Evolutionary conservation across 2,797 vertebrate genomes (phyloP).

Genomic region (Oreochromis mossambicus): DNA sequence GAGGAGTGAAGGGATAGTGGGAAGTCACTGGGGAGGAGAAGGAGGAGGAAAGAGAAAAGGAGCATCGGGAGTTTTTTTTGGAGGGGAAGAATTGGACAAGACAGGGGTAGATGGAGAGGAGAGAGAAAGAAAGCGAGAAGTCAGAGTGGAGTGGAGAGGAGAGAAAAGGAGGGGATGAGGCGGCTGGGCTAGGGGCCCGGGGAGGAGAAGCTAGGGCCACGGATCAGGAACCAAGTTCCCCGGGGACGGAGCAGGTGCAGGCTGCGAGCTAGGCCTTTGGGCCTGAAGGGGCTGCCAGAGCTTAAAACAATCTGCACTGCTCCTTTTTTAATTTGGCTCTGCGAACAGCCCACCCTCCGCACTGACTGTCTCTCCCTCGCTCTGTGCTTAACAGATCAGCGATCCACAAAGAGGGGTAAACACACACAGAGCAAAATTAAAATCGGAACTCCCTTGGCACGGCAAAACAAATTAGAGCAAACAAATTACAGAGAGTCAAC

Average conservation of each 20-base stretch:
- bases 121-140: neutral
- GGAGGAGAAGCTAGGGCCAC: slow-evolving; percentile 84
- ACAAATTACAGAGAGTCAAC: slow-evolving; percentile 99
- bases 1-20: slow-evolving; percentile 25
- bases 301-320: slow-evolving; percentile 95
- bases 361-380: slow-evolving; percentile 53
- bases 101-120: neutral
- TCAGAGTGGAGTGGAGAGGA: neutral
- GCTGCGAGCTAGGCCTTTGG: slow-evolving; percentile 95
- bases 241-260: slow-evolving; percentile 97
- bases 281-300: slow-evolving; percentile 93
- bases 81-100: slow-evolving; percentile 25
- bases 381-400: slow-evolving; percentile 80
- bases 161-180: slow-evolving; percentile 19
- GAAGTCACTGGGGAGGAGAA: slow-evolving; percentile 39
- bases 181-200: slow-evolving; percentile 71
- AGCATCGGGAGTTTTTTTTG: slow-evolving; percentile 4
- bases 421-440: slow-evolving; percentile 99
- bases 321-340: slow-evolving; percentile 92
- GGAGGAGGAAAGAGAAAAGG: slow-evolving; percentile 42
- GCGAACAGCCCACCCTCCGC: slow-evolving; percentile 69
- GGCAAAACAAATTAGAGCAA: slow-evolving; percentile 99
- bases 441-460: slow-evolving; percentile 97
- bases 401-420: slow-evolving; percentile 99
- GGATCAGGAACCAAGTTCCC: slow-evolving; percentile 95